Conservation (phyloP, 2,797 vertebrate genomes). For the Acanthiza pusilla region DNA sequence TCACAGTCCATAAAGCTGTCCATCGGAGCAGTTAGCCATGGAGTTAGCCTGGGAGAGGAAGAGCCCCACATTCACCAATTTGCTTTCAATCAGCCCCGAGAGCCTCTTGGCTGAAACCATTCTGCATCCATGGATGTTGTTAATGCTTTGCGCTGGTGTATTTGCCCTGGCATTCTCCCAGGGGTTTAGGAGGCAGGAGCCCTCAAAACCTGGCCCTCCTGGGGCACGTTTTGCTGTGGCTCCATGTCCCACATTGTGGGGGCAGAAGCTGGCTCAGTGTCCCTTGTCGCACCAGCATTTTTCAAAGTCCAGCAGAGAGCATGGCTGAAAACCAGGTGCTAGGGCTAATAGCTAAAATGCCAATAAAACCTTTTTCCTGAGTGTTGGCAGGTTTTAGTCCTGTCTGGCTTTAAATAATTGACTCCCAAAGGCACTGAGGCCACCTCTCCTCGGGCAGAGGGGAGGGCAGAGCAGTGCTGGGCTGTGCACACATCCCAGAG, state of each 20-base stretch:
- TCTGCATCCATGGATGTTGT: fast-evolving
- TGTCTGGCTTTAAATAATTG: background rate
- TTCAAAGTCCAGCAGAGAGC: background rate
- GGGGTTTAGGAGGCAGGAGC: background rate
- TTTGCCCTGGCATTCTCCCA: background rate
- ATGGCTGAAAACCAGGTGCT: background rate
- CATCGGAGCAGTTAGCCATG: background rate
- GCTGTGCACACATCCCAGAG: background rate
- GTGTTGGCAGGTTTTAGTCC: background rate
- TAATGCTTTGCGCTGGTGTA: background rate
- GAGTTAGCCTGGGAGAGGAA: background rate
- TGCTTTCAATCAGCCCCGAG: background rate
- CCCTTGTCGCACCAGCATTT: background rate
- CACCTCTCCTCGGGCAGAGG: background rate
- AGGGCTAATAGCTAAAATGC: background rate
- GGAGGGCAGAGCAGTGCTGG: background rate
- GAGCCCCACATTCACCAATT: background rate
- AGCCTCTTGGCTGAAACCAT: background rate
- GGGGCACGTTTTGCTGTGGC: background rate
- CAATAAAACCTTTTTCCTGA: background rate
- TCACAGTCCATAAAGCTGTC: slow-evolving; percentile 49
- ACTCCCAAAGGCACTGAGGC: background rate
- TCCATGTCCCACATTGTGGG: fast-evolving
- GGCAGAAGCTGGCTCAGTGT: background rate
- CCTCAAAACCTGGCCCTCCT: background rate